Conservation (phyloP, 2,888 invertebrate species). For the Andrena marginata region DNA sequence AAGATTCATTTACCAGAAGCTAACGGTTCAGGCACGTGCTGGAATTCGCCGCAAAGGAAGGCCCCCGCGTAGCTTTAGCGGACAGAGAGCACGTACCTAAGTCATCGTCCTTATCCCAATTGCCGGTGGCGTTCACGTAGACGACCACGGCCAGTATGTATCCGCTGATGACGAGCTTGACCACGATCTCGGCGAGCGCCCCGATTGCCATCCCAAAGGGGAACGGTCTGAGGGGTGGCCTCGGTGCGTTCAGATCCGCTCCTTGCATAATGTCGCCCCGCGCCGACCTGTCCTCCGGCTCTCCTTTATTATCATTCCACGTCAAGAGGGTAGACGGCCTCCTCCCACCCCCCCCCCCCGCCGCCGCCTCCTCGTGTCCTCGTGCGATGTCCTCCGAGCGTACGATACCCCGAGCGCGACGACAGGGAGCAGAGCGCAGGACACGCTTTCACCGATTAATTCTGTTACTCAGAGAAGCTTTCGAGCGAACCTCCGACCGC, state of each 20-base stretch:
- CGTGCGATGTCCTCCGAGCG: constrained; percentile 55
- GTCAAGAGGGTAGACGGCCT: constrained; percentile 61
- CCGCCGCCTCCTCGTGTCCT: constrained; percentile 12
- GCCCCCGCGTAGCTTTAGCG: background rate
- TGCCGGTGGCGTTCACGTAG: constrained; percentile 79
- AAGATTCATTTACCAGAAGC: too few species aligned
- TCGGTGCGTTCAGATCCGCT: constrained; percentile 68
- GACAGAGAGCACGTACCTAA: constrained; percentile 74
- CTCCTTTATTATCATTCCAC: constrained; percentile 79
- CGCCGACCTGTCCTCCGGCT: constrained; percentile 62
- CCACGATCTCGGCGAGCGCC: constrained; percentile 74
- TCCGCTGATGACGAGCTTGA: constrained; percentile 78
- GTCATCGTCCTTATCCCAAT: constrained; percentile 82
- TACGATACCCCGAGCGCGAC: constrained; percentile 18
- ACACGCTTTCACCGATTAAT: constrained; percentile 55
- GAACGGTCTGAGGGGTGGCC: constrained; percentile 54
- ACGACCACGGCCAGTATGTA: constrained; percentile 78
- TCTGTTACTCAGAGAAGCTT: constrained; percentile 4
- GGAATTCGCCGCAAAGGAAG: too few species aligned
- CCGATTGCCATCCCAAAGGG: constrained; percentile 81
- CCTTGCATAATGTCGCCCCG: constrained; percentile 75
- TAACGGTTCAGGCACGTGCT: too few species aligned
- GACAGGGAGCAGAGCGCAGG: constrained; percentile 34
- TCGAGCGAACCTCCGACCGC: constrained; percentile 15
- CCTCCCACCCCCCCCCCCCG: constrained; percentile 49